phyloP scores from a whole-genome alignment of 2,797 vertebrate species.

The Synanceia verrucosa region DNA sequence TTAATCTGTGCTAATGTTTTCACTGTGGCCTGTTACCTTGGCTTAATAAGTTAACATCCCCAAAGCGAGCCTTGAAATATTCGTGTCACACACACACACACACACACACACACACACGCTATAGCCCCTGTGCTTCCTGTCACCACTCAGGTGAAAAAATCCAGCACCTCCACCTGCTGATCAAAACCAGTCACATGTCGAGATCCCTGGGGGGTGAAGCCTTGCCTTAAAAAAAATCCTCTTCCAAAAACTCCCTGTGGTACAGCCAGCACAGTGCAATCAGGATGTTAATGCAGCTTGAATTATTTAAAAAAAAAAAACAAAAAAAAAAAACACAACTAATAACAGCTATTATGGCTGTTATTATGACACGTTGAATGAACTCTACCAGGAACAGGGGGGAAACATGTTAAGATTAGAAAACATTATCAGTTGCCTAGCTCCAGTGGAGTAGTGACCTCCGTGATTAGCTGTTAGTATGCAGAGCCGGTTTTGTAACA shows the following conservation, averaged over 20 bases:
- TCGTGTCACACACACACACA: conserved; percentile 13
- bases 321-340: too few relatives aligned
- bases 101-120: neutral
- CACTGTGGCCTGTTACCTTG: conserved; percentile 41
- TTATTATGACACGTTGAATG: conserved; percentile 45
- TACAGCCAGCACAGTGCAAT: conserved; percentile 35
- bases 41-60: conserved; percentile 41
- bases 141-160: conserved; percentile 39
- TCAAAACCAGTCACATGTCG: conserved; percentile 51
- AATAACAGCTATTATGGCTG: conserved; percentile 49
- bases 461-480: conserved; percentile 33
- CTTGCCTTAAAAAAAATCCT: conserved; percentile 14
- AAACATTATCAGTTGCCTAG: conserved; percentile 21
- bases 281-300: conserved; percentile 44
- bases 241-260: conserved; percentile 19
- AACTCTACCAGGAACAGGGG: conserved; percentile 16
- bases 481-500: conserved; percentile 11
- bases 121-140: neutral
- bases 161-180: conserved; percentile 34
- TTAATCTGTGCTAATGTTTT: conserved; percentile 71
- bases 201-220: conserved; percentile 45
- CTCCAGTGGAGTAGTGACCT: neutral
- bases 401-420: conserved; percentile 25
- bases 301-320: conserved; percentile 57
- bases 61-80: conserved; percentile 41